Evolutionary conservation across 2,113 vertebrate species (phyloP).

Genomic region (Phyllostomus hastatus): DNA sequence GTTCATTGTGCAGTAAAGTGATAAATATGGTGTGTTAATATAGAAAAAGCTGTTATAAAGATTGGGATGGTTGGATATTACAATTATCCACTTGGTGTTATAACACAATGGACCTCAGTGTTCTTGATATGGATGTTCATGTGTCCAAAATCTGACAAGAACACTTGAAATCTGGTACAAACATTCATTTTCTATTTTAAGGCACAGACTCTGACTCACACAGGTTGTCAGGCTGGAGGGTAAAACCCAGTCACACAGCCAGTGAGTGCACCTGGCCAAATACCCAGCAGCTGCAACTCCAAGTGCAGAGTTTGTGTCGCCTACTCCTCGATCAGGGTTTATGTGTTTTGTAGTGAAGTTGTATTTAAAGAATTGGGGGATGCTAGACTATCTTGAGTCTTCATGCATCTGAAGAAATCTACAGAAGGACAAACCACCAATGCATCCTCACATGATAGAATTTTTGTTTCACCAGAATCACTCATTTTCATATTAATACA

Average conservation of each 20-base stretch:
- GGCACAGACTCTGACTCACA: not conserved
- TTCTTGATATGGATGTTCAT: not conserved
- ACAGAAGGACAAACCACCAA: not conserved
- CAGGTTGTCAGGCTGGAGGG: not conserved
- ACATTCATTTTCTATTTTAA: not conserved
- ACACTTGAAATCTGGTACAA: not conserved
- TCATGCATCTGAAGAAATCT: not conserved
- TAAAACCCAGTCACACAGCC: not conserved
- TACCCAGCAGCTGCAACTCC: no score
- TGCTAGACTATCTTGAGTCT: not conserved
- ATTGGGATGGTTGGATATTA: not conserved
- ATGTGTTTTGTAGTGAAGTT: not conserved
- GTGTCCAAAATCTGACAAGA: not conserved
- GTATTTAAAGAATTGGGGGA: not conserved
- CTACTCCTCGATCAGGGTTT: not conserved
- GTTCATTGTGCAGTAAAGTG: constrained; percentile 74
- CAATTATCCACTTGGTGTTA: not conserved
- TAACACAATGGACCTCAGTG: not conserved
- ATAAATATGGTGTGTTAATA: constrained; percentile 71
- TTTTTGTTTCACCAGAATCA: not conserved
- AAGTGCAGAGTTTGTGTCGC: not conserved
- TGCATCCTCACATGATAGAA: not conserved
- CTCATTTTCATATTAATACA: not conserved
- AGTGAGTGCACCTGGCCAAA: not conserved
- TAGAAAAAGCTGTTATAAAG: constrained; percentile 61